Percentiles rank a stretch among this genome's conserved stretches.
phyloP scores from a whole-genome alignment of 2,113 vertebrate species.

The Patagioenas fasciata region DNA sequence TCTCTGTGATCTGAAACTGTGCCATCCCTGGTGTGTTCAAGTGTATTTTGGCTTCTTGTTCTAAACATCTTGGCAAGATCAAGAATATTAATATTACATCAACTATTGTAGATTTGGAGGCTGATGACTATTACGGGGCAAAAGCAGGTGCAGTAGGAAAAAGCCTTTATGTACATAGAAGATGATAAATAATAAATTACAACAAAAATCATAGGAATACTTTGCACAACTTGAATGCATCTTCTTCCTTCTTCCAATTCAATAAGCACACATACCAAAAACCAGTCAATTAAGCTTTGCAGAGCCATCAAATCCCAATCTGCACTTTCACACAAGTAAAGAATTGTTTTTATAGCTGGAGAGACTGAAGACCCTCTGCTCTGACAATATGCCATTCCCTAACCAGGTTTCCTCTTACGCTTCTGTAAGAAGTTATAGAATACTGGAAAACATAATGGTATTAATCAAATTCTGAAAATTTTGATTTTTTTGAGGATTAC shows the following conservation, averaged over 20 bases:
- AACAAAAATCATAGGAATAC: background rate
- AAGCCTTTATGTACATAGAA: background rate
- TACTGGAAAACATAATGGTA: background rate
- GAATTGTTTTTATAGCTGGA: background rate
- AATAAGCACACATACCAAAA: background rate
- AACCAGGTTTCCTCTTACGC: background rate
- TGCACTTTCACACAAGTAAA: background rate
- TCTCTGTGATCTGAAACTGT: background rate
- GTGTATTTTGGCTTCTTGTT: background rate
- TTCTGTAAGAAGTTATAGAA: background rate
- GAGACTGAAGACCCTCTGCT: background rate
- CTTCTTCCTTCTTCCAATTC: background rate
- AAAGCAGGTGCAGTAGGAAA: constrained; percentile 18
- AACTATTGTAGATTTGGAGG: background rate
- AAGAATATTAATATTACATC: constrained; percentile 32
- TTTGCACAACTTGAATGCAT: background rate
- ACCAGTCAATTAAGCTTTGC: background rate
- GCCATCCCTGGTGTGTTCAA: background rate
- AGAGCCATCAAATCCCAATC: background rate
- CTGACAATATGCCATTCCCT: background rate
- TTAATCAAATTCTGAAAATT: background rate
- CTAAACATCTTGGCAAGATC: background rate
- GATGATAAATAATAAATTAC: constrained; percentile 25
- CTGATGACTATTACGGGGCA: background rate
- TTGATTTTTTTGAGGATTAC: background rate